Base-by-base conservation (phyloP, 2,888 invertebrate species). In the Gortyna flavago region DNA sequence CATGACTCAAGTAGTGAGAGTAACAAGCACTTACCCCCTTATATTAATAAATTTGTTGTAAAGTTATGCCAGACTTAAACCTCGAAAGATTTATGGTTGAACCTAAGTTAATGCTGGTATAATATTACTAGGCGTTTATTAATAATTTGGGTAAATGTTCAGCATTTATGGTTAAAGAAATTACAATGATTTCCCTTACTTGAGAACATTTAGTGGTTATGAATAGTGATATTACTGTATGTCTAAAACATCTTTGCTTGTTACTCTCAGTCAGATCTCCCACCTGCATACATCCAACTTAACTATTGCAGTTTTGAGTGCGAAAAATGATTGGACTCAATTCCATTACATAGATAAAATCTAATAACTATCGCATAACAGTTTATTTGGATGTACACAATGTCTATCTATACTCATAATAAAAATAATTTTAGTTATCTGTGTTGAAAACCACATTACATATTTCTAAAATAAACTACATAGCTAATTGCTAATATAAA, bases 401-500 rank as follows among this genome's bases (percentile, higher is more conserved):
- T 76, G 75, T 85, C 79, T 82, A 84, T 77, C 72, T 83, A 85
- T 84, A 84, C 78, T 87, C 85, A 81, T 79, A 84, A 81, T 83
- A 85, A 87, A 87, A 87, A 87, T 82, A 86, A 86, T 79, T 85
- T 85, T 84, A 85, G 72, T 85, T 85, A 86, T 83, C 79, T 83
- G 77, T 85, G 75, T 80, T 76, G 84, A 76, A 85, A 88, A 87
- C 85, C 86, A 85, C 87, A 85, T 80, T 88, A 90, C 87, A 89
- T 88, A 88, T 88, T 88, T 90, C 92, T 90, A 94, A 94, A 94
- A 93, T 93, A 94, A 93, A 93, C 95, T 95, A 96, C 93, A 90
- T 92, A 92, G 93, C 95, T 96, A 95, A 90, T 80, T 80, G 90
- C 95, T 95, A 95, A 93, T 92, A 92, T 93, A 93, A 93, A 92